Evolutionary conservation across 2,797 vertebrate species (phyloP).

Genomic region (Chromis chromis): DNA sequence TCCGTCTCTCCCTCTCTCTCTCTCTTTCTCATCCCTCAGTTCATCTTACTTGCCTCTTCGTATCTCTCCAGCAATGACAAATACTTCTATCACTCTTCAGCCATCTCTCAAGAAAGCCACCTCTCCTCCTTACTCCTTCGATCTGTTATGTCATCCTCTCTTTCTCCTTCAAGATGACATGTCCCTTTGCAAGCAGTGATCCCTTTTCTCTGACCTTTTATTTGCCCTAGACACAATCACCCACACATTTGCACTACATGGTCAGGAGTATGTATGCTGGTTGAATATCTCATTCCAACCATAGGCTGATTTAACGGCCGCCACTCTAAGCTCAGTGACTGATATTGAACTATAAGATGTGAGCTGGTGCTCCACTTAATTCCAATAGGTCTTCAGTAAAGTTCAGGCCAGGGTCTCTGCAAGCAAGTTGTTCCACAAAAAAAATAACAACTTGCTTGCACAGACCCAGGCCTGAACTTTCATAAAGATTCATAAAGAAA

Average conservation of each 20-base stretch:
- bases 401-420: background rate
- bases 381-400: background rate
- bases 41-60: constrained; percentile 47
- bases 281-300: constrained; percentile 6
- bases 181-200: constrained; percentile 28
- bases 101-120: constrained; percentile 55
- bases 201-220: constrained; percentile 16
- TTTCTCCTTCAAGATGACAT: constrained; percentile 51
- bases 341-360: background rate
- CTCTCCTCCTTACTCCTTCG: constrained; percentile 48
- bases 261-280: background rate
- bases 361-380: constrained; percentile 10
- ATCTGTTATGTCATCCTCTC: constrained; percentile 40
- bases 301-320: background rate
- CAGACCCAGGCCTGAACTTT: too few relatives aligned
- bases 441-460: too few relatives aligned
- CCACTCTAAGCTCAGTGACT: background rate
- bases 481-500: too few relatives aligned
- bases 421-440: background rate
- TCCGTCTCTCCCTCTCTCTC: constrained; percentile 35
- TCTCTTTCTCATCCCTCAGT: constrained; percentile 35
- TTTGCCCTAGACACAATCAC: constrained; percentile 14
- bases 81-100: constrained; percentile 64
- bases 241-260: background rate
- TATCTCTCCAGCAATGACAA: constrained; percentile 59